Evolutionary conservation across 2,113 vertebrate genomes (phyloP).

Genomic region (Xiphophorus hellerii): DNA sequence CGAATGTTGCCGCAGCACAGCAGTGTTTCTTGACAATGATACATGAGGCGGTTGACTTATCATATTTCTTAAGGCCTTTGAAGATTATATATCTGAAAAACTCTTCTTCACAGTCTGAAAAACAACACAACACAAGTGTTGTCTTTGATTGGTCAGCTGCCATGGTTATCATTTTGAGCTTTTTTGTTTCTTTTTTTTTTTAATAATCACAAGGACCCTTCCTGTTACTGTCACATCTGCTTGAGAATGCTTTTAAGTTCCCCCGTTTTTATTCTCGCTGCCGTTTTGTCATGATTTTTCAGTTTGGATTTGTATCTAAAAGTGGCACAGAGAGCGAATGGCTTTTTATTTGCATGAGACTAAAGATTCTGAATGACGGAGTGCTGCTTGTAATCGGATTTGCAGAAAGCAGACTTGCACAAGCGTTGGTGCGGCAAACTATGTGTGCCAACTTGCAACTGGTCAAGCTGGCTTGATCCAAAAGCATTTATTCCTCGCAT

Average conservation of each 20-base stretch:
- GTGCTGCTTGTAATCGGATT: constrained; percentile 3
- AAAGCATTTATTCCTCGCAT: neutral
- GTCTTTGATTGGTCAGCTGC: constrained; percentile 70
- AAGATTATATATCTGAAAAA: neutral
- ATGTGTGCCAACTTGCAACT: too few relatives aligned
- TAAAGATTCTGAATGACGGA: constrained; percentile 1
- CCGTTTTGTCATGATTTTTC: fast-evolving
- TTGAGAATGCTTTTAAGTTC: constrained; percentile 10
- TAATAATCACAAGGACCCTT: neutral
- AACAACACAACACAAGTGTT: neutral
- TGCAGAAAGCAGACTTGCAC: neutral
- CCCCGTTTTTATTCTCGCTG: neutral
- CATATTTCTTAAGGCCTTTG: neutral
- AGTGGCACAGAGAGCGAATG: constrained; percentile 8
- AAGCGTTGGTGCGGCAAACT: neutral
- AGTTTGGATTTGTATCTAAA: neutral
- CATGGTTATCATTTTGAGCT: constrained; percentile 65
- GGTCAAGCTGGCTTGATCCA: neutral
- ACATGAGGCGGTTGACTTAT: constrained; percentile 68
- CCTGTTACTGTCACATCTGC: constrained; percentile 14
- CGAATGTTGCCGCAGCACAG: constrained; percentile 33
- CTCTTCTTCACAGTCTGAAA: neutral
- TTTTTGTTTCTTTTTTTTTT: neutral
- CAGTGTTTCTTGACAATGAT: constrained; percentile 64
- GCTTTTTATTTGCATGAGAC: constrained; percentile 44